Evolutionary conservation across 2,888 invertebrate genomes (phyloP), one percentile per base, ranked within the genome.

Genomic region (Microchrysa polita): DNA sequence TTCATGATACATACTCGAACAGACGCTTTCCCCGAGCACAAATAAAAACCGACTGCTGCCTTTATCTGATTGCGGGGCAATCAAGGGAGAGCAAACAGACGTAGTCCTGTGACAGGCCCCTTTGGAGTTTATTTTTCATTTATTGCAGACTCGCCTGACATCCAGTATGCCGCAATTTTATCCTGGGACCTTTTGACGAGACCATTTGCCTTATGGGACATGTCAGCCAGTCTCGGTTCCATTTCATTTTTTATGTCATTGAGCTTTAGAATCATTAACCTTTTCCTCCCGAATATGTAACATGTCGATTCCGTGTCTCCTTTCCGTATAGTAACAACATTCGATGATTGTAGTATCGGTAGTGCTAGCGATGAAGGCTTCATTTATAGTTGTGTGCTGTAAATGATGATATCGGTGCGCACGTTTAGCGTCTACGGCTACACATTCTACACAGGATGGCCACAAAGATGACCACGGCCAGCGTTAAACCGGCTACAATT

Each of bases 401-500:
- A 23, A 34, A 61, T 61, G 27, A 34, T 34, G 27, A 7, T 34
- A 7, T 2, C 7, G 27, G 61, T 61, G 48, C 65, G 48, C 65
- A 65, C 34, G 1, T 65, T 34, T 34, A 65, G 65, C 65, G 65
- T 74, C 75, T 48, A 9, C 67, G 67, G 20, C 52, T 16, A 53
- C 77, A 78, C 74, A 77, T 77, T 67, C 83, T 81, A 57, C 82
- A 80, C 44, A 84, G 72, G 75, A 85, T 81, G 72, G 83, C 82
- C 63, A 85, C 77, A 69, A 85, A 80, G 75, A 85, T 79, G 10
- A 80, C 80, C 73, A 84, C 77, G 77, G 84, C 79, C 71, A 83
- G 79, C 74, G 82, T 80, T 42, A 83, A 77, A 10, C 83, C 84
- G 72, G 81, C 74, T 1, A 80, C 79, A 22, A 85, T 81, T n/a